phyloP scores from a whole-genome alignment of 2,888 invertebrate species.

The Drosophila multiciliata region DNA sequence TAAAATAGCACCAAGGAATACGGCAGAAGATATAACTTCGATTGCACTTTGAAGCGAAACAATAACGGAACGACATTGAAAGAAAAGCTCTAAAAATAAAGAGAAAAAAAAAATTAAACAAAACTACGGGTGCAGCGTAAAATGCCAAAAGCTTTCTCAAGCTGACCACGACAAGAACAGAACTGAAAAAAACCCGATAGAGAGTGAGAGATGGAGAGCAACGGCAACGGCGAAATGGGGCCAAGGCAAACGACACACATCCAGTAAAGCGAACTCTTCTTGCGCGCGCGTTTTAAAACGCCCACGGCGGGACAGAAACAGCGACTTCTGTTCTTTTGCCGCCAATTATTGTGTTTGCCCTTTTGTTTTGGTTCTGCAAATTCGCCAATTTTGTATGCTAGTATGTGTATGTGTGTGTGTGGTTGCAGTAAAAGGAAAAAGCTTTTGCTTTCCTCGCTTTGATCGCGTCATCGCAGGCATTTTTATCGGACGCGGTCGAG shows the following conservation, averaged over 20 bases:
- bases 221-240: conserved; percentile 58
- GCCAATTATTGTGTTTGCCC: conserved; percentile 44
- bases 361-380: conserved; percentile 77
- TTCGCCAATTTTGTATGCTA: conserved; percentile 52
- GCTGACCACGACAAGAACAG: conserved; percentile 34
- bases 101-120: not conserved
- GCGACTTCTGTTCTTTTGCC: conserved; percentile 66
- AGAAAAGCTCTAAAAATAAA: conserved; percentile 4
- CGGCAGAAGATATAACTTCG: conserved; percentile 20
- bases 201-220: conserved; percentile 24
- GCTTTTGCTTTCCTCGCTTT: conserved; percentile 58
- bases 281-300: conserved; percentile 41
- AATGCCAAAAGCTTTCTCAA: conserved; percentile 61
- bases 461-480: conserved; percentile 45
- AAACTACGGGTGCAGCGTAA: conserved; percentile 34
- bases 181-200: not conserved
- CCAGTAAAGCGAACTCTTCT: conserved; percentile 34
- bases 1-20: conserved; percentile 20
- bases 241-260: conserved; percentile 68
- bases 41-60: conserved; percentile 4
- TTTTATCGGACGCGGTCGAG: conserved; percentile 35
- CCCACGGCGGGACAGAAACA: conserved; percentile 35
- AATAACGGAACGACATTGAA: conserved; percentile 23
- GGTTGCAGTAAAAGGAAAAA: conserved; percentile 49
- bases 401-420: conserved; percentile 6